Evolutionary conservation across 1,140 invertebrate genomes (phyloP).

Genomic region (Cecropterus lyciades): DNA sequence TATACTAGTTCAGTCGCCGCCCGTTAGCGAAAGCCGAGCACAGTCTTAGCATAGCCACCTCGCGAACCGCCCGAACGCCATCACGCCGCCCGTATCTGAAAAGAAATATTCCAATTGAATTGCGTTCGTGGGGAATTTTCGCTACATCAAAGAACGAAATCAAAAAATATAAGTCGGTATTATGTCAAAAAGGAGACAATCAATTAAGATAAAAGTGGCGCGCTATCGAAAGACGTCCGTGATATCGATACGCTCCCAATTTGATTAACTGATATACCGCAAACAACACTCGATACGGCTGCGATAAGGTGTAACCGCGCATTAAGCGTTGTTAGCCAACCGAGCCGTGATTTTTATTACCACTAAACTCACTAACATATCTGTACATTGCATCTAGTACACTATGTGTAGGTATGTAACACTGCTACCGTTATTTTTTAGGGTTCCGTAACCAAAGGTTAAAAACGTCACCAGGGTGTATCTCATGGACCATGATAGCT

Average conservation of each 20-base stretch:
- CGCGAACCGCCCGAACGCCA: constrained; percentile 39
- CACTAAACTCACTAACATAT: constrained; percentile 66
- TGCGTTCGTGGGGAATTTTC: constrained; percentile 37
- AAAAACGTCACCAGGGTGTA: too few relatives aligned
- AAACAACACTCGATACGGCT: constrained; percentile 72
- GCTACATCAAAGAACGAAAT: constrained; percentile 64
- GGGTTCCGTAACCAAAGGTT: too few relatives aligned
- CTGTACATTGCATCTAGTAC: constrained; percentile 47
- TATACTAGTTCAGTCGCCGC: constrained; percentile 5
- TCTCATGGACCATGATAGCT: too few relatives aligned
- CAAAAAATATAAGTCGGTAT: constrained; percentile 57
- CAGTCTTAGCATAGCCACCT: constrained; percentile 55
- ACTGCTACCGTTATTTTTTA: constrained; percentile 39
- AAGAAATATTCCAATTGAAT: constrained; percentile 41
- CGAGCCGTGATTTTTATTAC: constrained; percentile 78
- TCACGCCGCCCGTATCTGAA: constrained; percentile 65
- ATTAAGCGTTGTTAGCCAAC: constrained; percentile 78
- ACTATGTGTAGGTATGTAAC: constrained; percentile 18
- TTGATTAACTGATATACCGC: constrained; percentile 78
- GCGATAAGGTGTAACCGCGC: constrained; percentile 70
- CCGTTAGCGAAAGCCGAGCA: constrained; percentile 29
- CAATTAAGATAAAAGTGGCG: constrained; percentile 79
- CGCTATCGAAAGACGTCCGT: constrained; percentile 67
- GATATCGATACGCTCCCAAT: constrained; percentile 80
- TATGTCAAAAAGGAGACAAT: constrained; percentile 76